Percentiles rank a stretch among this genome's conserved stretches.
Conservation (phyloP, 1,140 invertebrate species). For the Popillia japonica region DNA sequence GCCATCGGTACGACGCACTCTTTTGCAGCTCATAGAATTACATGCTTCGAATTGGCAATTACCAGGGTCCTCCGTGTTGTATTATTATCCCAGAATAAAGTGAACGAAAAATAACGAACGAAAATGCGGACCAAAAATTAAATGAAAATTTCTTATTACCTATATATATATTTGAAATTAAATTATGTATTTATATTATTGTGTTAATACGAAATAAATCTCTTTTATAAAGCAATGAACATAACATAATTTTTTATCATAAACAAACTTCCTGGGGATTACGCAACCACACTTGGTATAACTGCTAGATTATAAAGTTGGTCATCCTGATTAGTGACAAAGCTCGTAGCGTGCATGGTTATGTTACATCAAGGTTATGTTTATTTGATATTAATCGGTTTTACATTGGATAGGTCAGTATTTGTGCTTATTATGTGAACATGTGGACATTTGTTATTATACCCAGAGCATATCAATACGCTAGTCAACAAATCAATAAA, state of each 20-base stretch:
- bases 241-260: neutral
- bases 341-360: neutral
- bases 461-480: neutral
- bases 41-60: conserved; percentile 89
- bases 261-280: neutral
- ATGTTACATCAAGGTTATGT: conserved; percentile 22
- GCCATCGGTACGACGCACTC: conserved; percentile 76
- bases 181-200: conserved; percentile 35
- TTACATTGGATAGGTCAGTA: conserved; percentile 19
- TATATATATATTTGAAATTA: conserved; percentile 22
- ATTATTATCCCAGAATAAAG: conserved; percentile 82
- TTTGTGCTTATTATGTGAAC: conserved; percentile 7
- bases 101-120: conserved; percentile 48
- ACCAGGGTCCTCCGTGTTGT: conserved; percentile 84
- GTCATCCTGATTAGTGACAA: neutral
- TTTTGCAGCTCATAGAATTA: conserved; percentile 87
- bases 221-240: conserved; percentile 13
- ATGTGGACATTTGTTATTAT: neutral
- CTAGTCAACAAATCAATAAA: no score
- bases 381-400: conserved; percentile 32
- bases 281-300: neutral
- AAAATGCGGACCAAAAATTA: conserved; percentile 38
- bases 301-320: neutral
- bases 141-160: conserved; percentile 23
- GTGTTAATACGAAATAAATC: conserved; percentile 35